These are phyloP conservation scores for Tribolium castaneum DNA, from an alignment of 1,140 invertebrate genomes.

Conservation along the genomic window DNA sequence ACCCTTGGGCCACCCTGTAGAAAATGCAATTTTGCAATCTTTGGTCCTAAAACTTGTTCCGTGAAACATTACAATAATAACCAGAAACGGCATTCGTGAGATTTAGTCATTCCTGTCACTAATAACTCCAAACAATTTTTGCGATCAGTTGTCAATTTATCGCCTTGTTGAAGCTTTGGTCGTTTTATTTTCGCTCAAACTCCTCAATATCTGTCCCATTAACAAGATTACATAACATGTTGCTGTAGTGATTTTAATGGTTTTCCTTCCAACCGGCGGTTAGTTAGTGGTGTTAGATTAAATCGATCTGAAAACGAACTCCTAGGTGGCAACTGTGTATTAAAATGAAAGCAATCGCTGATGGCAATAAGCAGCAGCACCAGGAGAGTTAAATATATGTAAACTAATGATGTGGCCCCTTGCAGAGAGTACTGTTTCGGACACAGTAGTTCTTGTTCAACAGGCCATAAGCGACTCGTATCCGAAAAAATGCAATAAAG, in stretches of 20 bases:
- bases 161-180: slow-evolving; percentile 1
- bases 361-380: slow-evolving; percentile 42
- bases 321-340: slow-evolving; percentile 50
- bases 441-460: slow-evolving; percentile 54
- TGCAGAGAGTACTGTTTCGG: slow-evolving; percentile 48
- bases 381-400: slow-evolving; percentile 45
- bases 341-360: slow-evolving; percentile 48
- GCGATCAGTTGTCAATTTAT: slow-evolving; percentile 7
- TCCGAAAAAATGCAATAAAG: not conserved
- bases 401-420: slow-evolving; percentile 55
- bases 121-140: slow-evolving; percentile 10
- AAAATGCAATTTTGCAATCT: too few species aligned
- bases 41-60: too few species aligned
- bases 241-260: slow-evolving; percentile 27
- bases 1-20: too few species aligned
- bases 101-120: not conserved
- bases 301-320: slow-evolving; percentile 44
- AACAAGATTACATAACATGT: slow-evolving; percentile 34
- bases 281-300: slow-evolving; percentile 44
- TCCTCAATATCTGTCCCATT: slow-evolving; percentile 23
- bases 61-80: too few species aligned
- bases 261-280: slow-evolving; percentile 24
- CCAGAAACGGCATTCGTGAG: too few species aligned
- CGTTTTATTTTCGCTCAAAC: slow-evolving; percentile 4
- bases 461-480: slow-evolving; percentile 44